Conservation (phyloP, 2,113 vertebrate genomes). For the Cyprinodon variegatus region DNA sequence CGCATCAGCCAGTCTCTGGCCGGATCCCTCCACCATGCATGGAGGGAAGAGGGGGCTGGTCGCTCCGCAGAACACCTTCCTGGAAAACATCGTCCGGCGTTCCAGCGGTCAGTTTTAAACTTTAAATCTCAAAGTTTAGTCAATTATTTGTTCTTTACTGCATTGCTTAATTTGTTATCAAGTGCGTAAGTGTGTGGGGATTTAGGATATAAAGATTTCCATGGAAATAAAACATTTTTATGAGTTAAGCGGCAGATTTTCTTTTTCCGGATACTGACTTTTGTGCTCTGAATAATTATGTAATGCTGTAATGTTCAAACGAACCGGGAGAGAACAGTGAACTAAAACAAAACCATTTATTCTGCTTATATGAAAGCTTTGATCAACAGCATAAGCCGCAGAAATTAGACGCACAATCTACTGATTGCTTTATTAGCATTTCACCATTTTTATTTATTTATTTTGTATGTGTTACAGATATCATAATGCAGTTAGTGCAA, state of each 20-base stretch:
- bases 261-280: not conserved
- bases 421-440: not conserved
- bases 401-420: not conserved
- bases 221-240: not conserved
- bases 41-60: slow-evolving; percentile 98
- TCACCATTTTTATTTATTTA: not conserved
- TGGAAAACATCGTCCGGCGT: slow-evolving; percentile 97
- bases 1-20: slow-evolving; percentile 31
- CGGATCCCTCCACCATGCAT: slow-evolving; percentile 89
- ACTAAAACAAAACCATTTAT: not conserved
- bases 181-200: not conserved
- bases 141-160: not conserved
- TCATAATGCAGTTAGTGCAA: too few relatives aligned
- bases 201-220: not conserved
- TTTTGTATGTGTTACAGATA: not conserved
- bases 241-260: not conserved
- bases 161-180: not conserved
- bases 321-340: not conserved
- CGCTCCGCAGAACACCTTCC: slow-evolving; percentile 98
- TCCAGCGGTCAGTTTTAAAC: slow-evolving; percentile 90
- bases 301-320: not conserved
- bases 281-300: not conserved
- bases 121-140: not conserved
- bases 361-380: not conserved
- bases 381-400: not conserved